Evolutionary conservation across 64 coral and sea anemone species (phyloP).

Genomic region (Montipora efflorescens): DNA sequence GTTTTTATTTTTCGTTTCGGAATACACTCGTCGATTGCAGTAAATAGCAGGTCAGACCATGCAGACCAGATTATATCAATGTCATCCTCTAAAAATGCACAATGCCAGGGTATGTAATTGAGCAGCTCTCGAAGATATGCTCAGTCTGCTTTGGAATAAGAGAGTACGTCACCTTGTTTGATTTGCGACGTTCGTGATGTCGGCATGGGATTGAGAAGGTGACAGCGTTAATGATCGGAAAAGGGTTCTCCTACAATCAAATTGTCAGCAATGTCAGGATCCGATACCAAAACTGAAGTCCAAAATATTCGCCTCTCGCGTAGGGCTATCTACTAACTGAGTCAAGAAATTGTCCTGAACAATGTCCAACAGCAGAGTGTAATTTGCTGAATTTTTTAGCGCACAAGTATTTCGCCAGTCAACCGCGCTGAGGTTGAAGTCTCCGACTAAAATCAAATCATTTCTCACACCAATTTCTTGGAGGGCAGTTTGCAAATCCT

Average conservation of each 20-base stretch:
- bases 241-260: conserved; percentile 39
- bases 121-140: neutral
- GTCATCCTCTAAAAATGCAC: no score
- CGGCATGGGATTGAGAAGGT: neutral
- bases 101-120: no score
- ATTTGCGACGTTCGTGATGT: neutral
- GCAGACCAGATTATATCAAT: no score
- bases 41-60: no score
- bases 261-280: conserved; percentile 29
- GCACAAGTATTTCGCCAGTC: no score
- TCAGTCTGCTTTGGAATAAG: conserved; percentile 22
- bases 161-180: neutral
- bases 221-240: conserved; percentile 53
- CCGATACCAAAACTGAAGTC: neutral
- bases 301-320: neutral
- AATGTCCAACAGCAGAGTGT: no score
- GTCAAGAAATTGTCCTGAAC: neutral
- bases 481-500: no score
- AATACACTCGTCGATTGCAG: no score
- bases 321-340: conserved; percentile 26
- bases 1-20: no score
- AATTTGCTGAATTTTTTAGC: no score
- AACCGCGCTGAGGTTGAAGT: no score
- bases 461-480: no score
- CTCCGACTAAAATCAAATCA: neutral